phyloP scores from a whole-genome alignment of 2,113 vertebrate genomes.

The Pteruthius melanotis region DNA sequence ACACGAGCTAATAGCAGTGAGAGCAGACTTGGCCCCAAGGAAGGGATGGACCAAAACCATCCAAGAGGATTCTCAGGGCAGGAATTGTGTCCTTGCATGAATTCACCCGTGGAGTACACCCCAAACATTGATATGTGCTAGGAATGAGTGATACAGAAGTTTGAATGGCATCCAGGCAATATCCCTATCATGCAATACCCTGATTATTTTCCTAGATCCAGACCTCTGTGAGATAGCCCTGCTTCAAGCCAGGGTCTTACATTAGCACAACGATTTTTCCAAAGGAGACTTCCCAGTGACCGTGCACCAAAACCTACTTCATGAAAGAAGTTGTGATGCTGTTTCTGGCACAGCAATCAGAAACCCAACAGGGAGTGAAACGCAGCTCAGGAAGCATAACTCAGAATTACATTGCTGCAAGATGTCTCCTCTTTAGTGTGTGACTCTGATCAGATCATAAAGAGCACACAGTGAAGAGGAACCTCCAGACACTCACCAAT shows the following conservation, averaged over 20 bases:
- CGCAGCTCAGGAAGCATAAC: fast-evolving
- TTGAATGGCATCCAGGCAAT: not conserved
- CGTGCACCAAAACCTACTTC: not conserved
- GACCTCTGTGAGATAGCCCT: fast-evolving
- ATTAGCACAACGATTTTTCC: not conserved
- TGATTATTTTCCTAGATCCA: not conserved
- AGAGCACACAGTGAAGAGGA: fast-evolving
- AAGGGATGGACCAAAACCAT: not conserved
- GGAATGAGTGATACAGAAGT: not conserved
- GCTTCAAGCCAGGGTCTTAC: not conserved
- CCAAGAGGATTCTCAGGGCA: not conserved
- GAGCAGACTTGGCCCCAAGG: not conserved
- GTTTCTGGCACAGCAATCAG: not conserved
- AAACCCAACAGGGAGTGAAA: not conserved
- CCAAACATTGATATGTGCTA: not conserved
- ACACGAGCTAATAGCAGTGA: not conserved
- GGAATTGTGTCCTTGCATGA: not conserved
- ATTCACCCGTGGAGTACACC: not conserved
- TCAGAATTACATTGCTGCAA: not conserved
- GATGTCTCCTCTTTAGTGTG: not conserved
- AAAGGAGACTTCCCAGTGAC: not conserved
- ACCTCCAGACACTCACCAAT: not conserved
- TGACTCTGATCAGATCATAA: not conserved
- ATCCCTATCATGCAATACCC: not conserved
- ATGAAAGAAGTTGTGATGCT: not conserved